Percentiles rank a stretch among this genome's conserved stretches.
These are phyloP conservation scores for Amitus sp. DNA, from an alignment of 2,888 invertebrate species.

Conservation along the genomic window DNA sequence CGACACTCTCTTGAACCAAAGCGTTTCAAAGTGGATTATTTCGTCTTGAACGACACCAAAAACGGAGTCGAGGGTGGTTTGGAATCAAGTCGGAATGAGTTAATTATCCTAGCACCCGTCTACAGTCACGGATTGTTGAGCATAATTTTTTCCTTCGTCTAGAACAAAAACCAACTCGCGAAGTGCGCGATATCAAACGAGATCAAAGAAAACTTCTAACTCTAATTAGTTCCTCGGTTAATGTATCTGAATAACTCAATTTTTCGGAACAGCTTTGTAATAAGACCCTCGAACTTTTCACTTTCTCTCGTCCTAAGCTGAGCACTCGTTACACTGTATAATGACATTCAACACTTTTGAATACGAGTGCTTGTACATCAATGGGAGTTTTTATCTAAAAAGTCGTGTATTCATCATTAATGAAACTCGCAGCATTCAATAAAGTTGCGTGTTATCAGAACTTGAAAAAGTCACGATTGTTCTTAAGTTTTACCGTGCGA, in stretches of 20 bases:
- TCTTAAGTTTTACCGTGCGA: too few species aligned
- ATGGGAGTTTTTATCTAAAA: too few species aligned
- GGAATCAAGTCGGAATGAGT: slow-evolving; percentile 12
- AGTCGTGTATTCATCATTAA: too few species aligned
- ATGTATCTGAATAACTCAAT: neutral
- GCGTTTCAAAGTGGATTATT: neutral
- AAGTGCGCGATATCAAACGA: slow-evolving; percentile 22
- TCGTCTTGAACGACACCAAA: neutral
- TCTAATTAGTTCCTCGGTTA: slow-evolving; percentile 26
- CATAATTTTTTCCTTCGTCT: slow-evolving; percentile 35
- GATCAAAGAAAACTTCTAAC: slow-evolving; percentile 20
- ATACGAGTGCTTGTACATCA: too few species aligned
- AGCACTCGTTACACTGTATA: too few species aligned
- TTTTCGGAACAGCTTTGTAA: neutral
- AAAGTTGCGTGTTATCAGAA: neutral
- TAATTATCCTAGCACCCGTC: slow-evolving; percentile 23
- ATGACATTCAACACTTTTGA: too few species aligned
- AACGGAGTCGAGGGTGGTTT: neutral
- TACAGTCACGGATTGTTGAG: slow-evolving; percentile 21
- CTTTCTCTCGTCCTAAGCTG: too few species aligned
- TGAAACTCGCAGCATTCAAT: neutral
- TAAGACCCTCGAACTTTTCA: neutral
- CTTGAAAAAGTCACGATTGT: too few species aligned
- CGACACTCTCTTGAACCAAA: too few species aligned
- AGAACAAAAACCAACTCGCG: slow-evolving; percentile 34